Base-by-base conservation (phyloP, 1,140 invertebrate species). In the Hycleus cichorii region DNA sequence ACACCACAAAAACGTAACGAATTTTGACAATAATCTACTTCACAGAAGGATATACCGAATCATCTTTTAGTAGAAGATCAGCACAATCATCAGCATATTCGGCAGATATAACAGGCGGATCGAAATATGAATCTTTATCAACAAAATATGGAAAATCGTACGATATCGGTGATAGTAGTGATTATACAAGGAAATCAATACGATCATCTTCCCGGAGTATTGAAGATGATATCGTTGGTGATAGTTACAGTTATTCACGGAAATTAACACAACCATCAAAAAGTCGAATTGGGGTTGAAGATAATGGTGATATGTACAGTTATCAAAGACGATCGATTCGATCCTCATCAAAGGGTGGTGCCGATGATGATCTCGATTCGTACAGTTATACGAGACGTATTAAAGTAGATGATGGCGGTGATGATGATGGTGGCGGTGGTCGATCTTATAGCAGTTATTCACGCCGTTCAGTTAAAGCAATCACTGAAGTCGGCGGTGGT, bases 41-140 rank as follows among this genome's bases (percentile, higher is more conserved):
- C 66, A 54, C 67, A 70, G 69, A 68, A 53, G 66, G 67, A 1
- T 63, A 65, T 24, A 66, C 64, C 46, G 69, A 72, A 42, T 69
- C 68, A 7, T 68, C 69, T n/a, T 69, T 66, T 58, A 65, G 58
- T 27, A 55, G 69, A 47, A 61, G 67, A 55, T 58, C 67, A 4
- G 58, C 52, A 5, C 57, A 58, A 42, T 66, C 66, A 10, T 65
- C 68, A 10, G 63, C 32, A 32, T 32, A 32, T 12, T 58, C 46
- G 9, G 60, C 57, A 26, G 64, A 68, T 8, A 58, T 59, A 40
- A 51, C 52, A 8, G 58, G 66, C 24, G 54, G 55, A 1, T 64
- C 61, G 7, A 69, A 65, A 54, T 70, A 70, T 32, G 67, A 67
- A 5, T 45, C 49, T 8, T n/a, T 65, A 10, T 58, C 65, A 7